A percentile compares a stretch with the other conserved stretches of the same genome.
These are phyloP conservation scores for Cynopterus sphinx DNA, from an alignment of 2,797 vertebrate species.

Conservation along the genomic window DNA sequence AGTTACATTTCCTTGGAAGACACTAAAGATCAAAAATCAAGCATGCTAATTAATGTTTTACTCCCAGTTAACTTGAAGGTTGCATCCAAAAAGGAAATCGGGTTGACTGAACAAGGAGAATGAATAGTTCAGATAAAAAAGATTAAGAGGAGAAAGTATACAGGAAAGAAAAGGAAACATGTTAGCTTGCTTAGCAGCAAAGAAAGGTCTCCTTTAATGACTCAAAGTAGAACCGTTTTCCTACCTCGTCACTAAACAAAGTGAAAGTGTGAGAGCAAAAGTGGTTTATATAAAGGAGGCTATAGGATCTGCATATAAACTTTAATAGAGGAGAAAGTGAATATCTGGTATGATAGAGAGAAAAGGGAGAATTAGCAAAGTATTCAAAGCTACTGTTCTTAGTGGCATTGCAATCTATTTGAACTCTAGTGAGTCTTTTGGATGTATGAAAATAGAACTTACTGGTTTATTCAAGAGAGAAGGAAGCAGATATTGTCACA, in stretches of 20 bases:
- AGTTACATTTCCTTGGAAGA: conserved; percentile 79
- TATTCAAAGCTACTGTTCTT: neutral
- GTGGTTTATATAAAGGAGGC: neutral
- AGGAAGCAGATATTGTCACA: neutral
- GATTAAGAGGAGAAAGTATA: conserved; percentile 63
- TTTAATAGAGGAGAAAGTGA: neutral
- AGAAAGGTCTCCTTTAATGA: conserved; percentile 23
- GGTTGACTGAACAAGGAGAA: conserved; percentile 69
- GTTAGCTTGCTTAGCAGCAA: conserved; percentile 40
- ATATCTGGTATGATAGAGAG: neutral
- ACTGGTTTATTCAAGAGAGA: neutral
- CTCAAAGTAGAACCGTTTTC: conserved; percentile 37
- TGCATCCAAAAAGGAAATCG: conserved; percentile 75
- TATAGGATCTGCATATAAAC: neutral
- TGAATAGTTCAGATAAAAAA: conserved; percentile 69
- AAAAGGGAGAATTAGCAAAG: neutral
- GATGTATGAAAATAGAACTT: neutral
- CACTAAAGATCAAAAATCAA: conserved; percentile 78
- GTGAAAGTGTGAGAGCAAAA: neutral
- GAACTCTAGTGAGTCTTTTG: neutral
- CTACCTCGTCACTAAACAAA: neutral
- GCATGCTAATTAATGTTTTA: conserved; percentile 78
- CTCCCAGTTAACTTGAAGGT: conserved; percentile 79
- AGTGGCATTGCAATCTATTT: neutral
- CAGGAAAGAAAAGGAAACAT: conserved; percentile 13